phyloP scores from a whole-genome alignment of 2,113 vertebrate species.

The Phainopepla nitens region DNA sequence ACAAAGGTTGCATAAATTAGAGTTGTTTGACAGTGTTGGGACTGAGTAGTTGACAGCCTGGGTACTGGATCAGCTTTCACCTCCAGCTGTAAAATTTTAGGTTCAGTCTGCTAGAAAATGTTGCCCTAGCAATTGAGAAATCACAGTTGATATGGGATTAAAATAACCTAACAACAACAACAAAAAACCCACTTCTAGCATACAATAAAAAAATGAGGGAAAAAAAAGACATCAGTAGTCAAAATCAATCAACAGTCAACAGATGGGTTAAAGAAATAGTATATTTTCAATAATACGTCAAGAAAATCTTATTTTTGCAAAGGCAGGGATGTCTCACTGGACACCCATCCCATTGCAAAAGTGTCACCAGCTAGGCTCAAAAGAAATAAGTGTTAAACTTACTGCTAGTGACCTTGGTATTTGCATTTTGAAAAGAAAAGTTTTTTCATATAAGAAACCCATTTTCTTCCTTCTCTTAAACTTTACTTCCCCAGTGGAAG shows the following conservation, averaged over 20 bases:
- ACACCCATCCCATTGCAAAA: neutral
- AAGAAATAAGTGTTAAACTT: neutral
- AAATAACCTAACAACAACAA: neutral
- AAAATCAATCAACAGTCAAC: neutral
- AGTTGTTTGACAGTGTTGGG: neutral
- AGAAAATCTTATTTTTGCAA: neutral
- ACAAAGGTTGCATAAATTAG: neutral
- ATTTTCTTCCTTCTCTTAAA: neutral
- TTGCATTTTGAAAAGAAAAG: neutral
- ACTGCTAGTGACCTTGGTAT: neutral
- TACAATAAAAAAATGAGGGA: neutral
- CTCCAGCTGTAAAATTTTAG: neutral
- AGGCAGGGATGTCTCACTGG: neutral
- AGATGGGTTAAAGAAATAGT: neutral
- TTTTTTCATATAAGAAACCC: rapidly evolving
- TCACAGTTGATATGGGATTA: neutral
- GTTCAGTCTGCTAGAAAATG: neutral
- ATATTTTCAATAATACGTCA: neutral
- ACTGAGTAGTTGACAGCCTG: neutral
- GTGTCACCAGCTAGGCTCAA: neutral
- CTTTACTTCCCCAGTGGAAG: neutral
- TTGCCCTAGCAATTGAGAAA: neutral
- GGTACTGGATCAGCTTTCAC: neutral
- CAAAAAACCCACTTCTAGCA: neutral
- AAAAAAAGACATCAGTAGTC: neutral